Conservation (phyloP, 2,797 vertebrate species). For the Rhinophrynus dorsalis region DNA sequence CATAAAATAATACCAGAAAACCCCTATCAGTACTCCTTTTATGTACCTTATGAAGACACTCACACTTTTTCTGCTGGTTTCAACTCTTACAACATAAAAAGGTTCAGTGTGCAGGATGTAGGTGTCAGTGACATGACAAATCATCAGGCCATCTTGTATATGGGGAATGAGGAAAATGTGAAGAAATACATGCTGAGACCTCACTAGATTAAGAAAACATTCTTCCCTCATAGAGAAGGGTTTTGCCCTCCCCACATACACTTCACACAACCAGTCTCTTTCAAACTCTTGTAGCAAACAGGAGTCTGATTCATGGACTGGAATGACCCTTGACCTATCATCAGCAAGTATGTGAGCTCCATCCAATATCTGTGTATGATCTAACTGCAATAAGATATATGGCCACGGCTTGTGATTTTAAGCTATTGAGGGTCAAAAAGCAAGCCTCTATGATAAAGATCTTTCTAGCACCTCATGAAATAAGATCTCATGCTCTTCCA, state of each 20-base stretch:
- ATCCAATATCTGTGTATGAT: neutral
- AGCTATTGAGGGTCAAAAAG: too few species aligned
- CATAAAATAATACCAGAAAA: too few species aligned
- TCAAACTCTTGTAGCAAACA: neutral
- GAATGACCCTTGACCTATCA: constrained; percentile 4
- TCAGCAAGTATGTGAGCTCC: neutral
- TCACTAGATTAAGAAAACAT: constrained; percentile 15
- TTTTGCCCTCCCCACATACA: neutral
- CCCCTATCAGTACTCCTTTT: too few species aligned
- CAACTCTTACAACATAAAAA: constrained; percentile 1
- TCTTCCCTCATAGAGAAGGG: neutral
- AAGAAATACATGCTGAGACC: neutral
- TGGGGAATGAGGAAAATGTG: neutral
- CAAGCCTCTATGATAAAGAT: too few species aligned
- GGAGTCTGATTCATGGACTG: constrained; percentile 13
- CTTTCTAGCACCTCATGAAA: too few species aligned
- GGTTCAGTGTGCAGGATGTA: neutral
- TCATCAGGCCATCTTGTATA: neutral
- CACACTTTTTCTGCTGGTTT: neutral
- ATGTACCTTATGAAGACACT: too few species aligned
- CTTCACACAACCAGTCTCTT: neutral
- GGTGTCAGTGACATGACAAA: constrained; percentile 10
- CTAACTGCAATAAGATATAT: too few species aligned
- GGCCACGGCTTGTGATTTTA: too few species aligned
- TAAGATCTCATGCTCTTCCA: too few species aligned